Percentiles rank a stretch among this genome's conserved stretches.
These are phyloP conservation scores for Epicauta chinensis DNA, from an alignment of 1,140 invertebrate genomes.

Conservation along the genomic window DNA sequence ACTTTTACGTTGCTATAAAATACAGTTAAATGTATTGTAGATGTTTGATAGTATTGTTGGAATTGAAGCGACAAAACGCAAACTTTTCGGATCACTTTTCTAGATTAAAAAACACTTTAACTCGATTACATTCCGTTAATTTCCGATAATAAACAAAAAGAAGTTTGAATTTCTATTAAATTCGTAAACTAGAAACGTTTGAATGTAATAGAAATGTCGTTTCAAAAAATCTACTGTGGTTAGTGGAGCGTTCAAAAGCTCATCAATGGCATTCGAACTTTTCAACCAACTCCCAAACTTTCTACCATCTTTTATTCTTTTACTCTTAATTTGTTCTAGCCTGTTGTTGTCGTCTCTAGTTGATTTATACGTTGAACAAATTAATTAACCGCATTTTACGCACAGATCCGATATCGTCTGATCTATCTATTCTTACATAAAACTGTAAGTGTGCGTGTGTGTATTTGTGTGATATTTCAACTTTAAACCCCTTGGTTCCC, in stretches of 20 bases:
- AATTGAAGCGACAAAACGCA: neutral
- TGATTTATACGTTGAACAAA: no score
- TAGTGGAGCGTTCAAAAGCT: slow-evolving; percentile 32
- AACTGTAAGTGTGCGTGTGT: no score
- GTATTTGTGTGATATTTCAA: slow-evolving; percentile 6
- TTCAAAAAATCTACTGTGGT: slow-evolving; percentile 30
- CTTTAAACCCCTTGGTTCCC: slow-evolving; percentile 3
- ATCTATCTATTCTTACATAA: no score
- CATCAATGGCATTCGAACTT: slow-evolving; percentile 19
- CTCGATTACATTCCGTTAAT: neutral
- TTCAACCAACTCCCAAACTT: no score
- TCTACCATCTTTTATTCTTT: no score
- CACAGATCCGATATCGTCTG: no score
- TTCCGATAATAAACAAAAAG: neutral
- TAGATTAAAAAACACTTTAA: no score
- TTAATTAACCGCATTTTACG: no score
- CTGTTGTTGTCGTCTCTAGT: no score
- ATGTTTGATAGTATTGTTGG: slow-evolving; percentile 9
- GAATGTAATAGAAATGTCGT: slow-evolving; percentile 17
- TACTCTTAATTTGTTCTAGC: no score
- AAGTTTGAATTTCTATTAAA: neutral
- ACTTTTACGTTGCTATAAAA: slow-evolving; percentile 8
- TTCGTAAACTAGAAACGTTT: neutral
- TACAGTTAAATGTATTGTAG: neutral
- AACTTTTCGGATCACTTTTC: neutral